These are phyloP conservation scores for Acleris literana DNA, from an alignment of 2,888 invertebrate genomes.

Conservation along the genomic window DNA sequence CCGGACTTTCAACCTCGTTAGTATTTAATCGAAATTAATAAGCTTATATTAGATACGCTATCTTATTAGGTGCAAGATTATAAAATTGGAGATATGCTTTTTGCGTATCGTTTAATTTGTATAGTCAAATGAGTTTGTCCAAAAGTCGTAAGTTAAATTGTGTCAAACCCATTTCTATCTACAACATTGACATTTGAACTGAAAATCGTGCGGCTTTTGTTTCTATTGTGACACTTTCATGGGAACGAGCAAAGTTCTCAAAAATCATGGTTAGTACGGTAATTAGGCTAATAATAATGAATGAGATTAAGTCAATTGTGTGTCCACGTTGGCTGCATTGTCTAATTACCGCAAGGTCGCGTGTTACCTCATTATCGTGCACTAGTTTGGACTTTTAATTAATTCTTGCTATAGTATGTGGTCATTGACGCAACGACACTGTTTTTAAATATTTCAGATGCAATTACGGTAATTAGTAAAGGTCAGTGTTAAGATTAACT, in stretches of 20 bases:
- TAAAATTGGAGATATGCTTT: conserved; percentile 43
- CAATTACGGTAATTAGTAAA: conserved; percentile 25
- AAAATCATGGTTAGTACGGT: conserved; percentile 75
- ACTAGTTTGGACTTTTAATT: conserved; percentile 50
- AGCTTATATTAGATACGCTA: conserved; percentile 37
- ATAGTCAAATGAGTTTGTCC: conserved; percentile 56
- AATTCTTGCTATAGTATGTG: conserved; percentile 48
- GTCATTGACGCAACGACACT: conserved; percentile 44
- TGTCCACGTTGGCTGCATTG: conserved; percentile 57
- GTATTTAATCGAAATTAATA: conserved; percentile 6
- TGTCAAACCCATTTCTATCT: not conserved
- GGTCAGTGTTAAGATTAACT: conserved; percentile 11
- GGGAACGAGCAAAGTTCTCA: conserved; percentile 55
- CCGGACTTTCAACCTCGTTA: too few relatives aligned
- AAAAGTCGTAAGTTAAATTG: not conserved
- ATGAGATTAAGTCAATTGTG: conserved; percentile 62
- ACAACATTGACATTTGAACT: not conserved
- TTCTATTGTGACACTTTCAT: not conserved
- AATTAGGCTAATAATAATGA: conserved; percentile 64
- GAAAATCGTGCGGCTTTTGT: not conserved
- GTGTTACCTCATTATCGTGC: conserved; percentile 58
- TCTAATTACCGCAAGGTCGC: conserved; percentile 67
- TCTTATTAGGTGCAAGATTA: conserved; percentile 40
- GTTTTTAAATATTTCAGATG: conserved; percentile 37
- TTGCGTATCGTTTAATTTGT: conserved; percentile 43